Base-by-base conservation (phyloP, 2,888 invertebrate genomes). In the Chrysomela aeneicollis region DNA sequence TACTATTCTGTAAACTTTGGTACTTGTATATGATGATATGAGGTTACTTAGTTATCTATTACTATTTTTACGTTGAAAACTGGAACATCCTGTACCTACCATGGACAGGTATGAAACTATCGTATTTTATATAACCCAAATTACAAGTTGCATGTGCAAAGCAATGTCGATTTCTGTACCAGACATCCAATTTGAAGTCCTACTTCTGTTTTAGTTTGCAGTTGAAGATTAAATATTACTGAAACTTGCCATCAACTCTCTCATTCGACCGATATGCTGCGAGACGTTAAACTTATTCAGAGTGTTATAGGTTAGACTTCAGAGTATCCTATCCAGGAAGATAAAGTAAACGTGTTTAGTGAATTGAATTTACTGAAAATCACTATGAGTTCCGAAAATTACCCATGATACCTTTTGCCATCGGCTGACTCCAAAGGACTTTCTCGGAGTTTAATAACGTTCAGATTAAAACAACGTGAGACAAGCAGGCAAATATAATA, bases 341-440 rank as follows among this genome's bases (percentile, higher is more conserved):
- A 42, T 42, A 42, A 15, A 15, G 42, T n/a, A 42, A 42, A 42
- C 42, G 42, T 42, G 42, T 42, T 42, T 42, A 42, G 15, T 15
- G 12, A 42, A 42, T 42, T 42, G 42, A 42, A 42, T 42, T 42
- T 42, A 2, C 42, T 42, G 42, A 42, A 42, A 42, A 42, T 42
- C 42, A 42, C 42, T 10, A 42, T 42, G 12, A 42, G 42, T 42
- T 42, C 12, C 15, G 42, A 42, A 12, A 42, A 35, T 35, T 35
- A 35, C 35, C 9, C 35, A 35, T 35, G 15, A 15, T 42, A 42
- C n/a, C n/a, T n/a, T n/a, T 42, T 15, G n/a, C 42, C 42, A 4
- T 42, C 42, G 15, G 1, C 10, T 42, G 12, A 42, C 42, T 15
- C 15, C 15, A 6, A 9, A 6, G 15, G 4, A 8, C 4, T 42